Base-by-base conservation (phyloP, 2,888 invertebrate genomes). In the Poecilobothrus nobilitatus region DNA sequence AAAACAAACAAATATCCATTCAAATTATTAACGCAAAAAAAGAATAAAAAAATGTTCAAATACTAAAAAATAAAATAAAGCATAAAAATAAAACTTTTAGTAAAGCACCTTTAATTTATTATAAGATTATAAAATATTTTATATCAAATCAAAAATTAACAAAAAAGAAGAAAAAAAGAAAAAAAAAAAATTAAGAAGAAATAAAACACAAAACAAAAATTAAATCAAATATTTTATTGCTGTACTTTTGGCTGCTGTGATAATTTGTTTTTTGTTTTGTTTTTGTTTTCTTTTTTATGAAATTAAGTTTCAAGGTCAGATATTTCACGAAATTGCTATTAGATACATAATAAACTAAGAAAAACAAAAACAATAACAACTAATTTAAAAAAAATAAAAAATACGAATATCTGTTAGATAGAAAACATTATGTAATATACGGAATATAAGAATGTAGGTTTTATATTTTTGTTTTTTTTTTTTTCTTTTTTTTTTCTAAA, bases 391-490 rank as follows among this genome's bases (percentile, higher is more conserved):
- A 7, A 37, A 7, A 53, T 12, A 53, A 2, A 15, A 53, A 3
- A 53, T 18, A 53, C 7, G 53, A 18, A 53, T 53, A 53, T 53
- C 53, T 53, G 18, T 53, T 53, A 53, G 53, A 53, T 18, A 18
- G 9, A 53, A n/a, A 53, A 53, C n/a, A 53, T 53, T 53, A 53
- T 53, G 53, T 53, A 53, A 53, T 53, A 53, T 53, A 53, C 53
- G 53, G 53, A 53, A 53, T 53, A 53, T 53, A 53, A 53, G 53
- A 53, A 53, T 53, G 53, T 53, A 53, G 53, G 53, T 53, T 53
- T n/a, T n/a, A n/a, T n/a, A n/a, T n/a, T n/a, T n/a, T 44, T 6
- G 12, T 44, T 44, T 9, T 44, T 44, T 15, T 53, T 53, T 15
- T 12, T 37, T 37, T 10, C 5, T 2, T 27, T 27, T 2, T 4